Base-by-base conservation (phyloP, 1,140 invertebrate genomes). In the Dendroctonus ponderosae region DNA sequence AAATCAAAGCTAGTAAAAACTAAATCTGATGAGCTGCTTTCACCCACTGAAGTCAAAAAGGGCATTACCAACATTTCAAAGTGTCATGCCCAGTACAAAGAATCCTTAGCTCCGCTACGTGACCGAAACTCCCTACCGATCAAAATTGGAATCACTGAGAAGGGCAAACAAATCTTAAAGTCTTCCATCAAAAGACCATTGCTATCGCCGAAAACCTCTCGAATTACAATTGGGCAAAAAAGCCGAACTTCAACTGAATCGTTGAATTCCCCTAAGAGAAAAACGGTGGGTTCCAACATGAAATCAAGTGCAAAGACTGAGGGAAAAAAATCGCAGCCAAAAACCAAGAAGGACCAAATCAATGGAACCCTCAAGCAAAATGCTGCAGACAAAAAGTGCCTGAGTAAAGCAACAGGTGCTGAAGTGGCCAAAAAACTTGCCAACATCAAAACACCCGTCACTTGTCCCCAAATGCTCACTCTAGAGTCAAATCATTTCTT, bases 401-500 rank as follows among this genome's bases (percentile, higher is more conserved):
- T 46, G 11, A 78, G 71, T 26, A 76, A 67, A 64, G 61, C 65
- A 12, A 71, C 26, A 11, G 67, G 71, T 58, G 67, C 57, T 14
- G 64, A 77, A 68, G 69, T 62, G 43, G 75, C 70, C 57, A 78
- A 75, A 68, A 66, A 74, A 71, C 68, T 71, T 43, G 43, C 37
- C 2, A 57, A 48, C 5, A 56, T 59, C 57, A 59, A n/a, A 7
- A 79, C 7, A 81, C 83, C 53, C 79, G 84, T 68, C 26, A 82
- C 86, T 26, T 82, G 78, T 66, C 78, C 81, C 62, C 82, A 83
- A 66, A 82, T 82, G 60, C 81, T 85, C 66, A 78, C 78, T n/a
- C 79, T 86, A 11, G 77, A 84, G 70, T 83, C 83, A 0, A 81
- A 89, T 72, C 82, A 82, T 0, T 90, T 90, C 72, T 90, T 91